Evolutionary conservation across 1,140 invertebrate species (phyloP).

Genomic region (Drosophila tsacasi): DNA sequence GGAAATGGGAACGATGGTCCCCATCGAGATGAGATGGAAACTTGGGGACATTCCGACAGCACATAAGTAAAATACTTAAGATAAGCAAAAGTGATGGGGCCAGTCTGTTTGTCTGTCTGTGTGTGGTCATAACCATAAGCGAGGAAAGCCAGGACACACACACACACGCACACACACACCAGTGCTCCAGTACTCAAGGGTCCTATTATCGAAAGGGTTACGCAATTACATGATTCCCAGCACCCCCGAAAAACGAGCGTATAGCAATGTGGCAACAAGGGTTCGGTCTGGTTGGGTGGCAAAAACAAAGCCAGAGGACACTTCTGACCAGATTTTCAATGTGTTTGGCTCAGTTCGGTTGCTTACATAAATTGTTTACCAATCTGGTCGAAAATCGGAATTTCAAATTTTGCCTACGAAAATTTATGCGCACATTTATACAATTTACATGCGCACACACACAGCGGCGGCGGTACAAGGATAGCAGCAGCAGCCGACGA

Average conservation of each 20-base stretch:
- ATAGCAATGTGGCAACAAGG: constrained; percentile 9
- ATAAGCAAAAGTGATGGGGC: constrained; percentile 77
- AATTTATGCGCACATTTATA: constrained; percentile 84
- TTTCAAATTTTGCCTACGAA: constrained; percentile 79
- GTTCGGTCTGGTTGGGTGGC: constrained; percentile 20
- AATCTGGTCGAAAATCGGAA: constrained; percentile 84
- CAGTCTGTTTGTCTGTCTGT: constrained; percentile 29
- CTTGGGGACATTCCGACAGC: constrained; percentile 40
- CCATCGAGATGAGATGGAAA: constrained; percentile 38
- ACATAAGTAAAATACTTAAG: constrained; percentile 83
- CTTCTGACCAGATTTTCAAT: constrained; percentile 69
- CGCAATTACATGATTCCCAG: constrained; percentile 77
- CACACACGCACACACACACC: constrained; percentile 12
- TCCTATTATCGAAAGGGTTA: constrained; percentile 84
- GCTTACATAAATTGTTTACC: constrained; percentile 84
- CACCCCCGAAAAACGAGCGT: not conserved
- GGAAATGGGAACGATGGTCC: no score
- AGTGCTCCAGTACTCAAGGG: constrained; percentile 78
- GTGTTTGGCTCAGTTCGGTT: constrained; percentile 55
- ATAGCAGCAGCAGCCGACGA: constrained; percentile 22
- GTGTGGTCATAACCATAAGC: constrained; percentile 68
- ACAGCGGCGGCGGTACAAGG: constrained; percentile 33
- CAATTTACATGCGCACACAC: constrained; percentile 77
- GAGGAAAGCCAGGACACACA: constrained; percentile 26
- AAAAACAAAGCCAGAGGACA: constrained; percentile 74